A percentile compares a stretch with the other conserved stretches of the same genome.
phyloP scores from a whole-genome alignment of 1,140 invertebrate species.

The Brachionus rotundiformis region DNA sequence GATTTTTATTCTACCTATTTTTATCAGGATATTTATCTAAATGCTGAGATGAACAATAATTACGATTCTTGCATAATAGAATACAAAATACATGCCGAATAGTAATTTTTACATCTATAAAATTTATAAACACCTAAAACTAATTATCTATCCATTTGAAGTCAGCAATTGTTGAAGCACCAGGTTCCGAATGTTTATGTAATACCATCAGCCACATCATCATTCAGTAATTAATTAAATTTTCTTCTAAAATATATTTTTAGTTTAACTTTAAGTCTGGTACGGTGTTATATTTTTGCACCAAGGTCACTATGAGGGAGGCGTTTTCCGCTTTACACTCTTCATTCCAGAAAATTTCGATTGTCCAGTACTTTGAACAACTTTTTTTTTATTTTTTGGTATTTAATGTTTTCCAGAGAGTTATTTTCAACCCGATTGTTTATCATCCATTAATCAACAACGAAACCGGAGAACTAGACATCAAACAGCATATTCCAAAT shows the following conservation, averaged over 20 bases:
- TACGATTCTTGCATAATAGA: constrained; percentile 45
- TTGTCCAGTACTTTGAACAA: constrained; percentile 71
- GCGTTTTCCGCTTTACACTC: constrained; percentile 83
- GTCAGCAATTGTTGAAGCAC: constrained; percentile 80
- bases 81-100: constrained; percentile 51
- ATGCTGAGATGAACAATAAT: constrained; percentile 38
- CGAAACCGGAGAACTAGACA: constrained; percentile 74
- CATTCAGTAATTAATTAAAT: constrained; percentile 63
- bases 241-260: too few species aligned
- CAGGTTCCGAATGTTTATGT: constrained; percentile 84
- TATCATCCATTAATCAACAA: constrained; percentile 83
- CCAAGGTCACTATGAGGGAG: constrained; percentile 81
- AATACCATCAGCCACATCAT: constrained; percentile 78
- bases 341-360: constrained; percentile 81
- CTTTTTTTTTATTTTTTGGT: constrained; percentile 26
- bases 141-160: constrained; percentile 57
- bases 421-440: constrained; percentile 80
- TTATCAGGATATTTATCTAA: not conserved
- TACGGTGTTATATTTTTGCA: constrained; percentile 87
- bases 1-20: not conserved
- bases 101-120: constrained; percentile 28
- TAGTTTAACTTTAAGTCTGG: constrained; percentile 76
- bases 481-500: constrained; percentile 75
- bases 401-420: constrained; percentile 68
- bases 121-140: not conserved